Evolutionary conservation across 2,888 invertebrate genomes (phyloP).

Genomic region (Disparrhopalites patrizii): DNA sequence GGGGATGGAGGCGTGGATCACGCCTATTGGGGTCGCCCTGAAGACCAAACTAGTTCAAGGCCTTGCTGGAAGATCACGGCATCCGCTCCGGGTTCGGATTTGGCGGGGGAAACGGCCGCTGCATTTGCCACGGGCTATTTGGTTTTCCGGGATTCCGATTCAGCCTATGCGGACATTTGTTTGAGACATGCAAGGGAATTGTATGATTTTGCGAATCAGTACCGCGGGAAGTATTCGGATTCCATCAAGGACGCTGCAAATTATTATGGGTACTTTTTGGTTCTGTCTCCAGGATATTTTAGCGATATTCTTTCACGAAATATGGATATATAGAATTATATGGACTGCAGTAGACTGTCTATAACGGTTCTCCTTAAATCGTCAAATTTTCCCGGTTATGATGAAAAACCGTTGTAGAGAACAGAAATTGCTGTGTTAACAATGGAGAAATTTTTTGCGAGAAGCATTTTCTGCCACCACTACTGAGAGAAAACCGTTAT

Average conservation of each 20-base stretch:
- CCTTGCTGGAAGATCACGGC: constrained; percentile 59
- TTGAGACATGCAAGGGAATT: constrained; percentile 56
- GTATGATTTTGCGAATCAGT: constrained; percentile 56
- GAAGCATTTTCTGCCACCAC: too few relatives aligned
- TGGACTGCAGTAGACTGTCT: not conserved
- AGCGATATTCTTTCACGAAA: too few relatives aligned
- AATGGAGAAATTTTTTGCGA: too few relatives aligned
- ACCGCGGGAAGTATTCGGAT: constrained; percentile 57
- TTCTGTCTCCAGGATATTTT: constrained; percentile 34
- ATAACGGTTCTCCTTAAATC: too few relatives aligned
- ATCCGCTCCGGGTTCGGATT: constrained; percentile 59
- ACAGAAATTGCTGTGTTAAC: too few relatives aligned
- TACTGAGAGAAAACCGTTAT: too few relatives aligned
- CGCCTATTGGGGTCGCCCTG: constrained; percentile 59
- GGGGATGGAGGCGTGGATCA: constrained; percentile 60
- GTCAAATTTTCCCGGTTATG: too few relatives aligned
- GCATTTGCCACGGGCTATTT: constrained; percentile 59
- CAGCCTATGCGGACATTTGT: constrained; percentile 53
- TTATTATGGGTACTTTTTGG: constrained; percentile 23
- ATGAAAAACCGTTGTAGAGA: too few relatives aligned
- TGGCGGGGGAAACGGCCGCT: constrained; percentile 61
- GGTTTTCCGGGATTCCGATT: constrained; percentile 52
- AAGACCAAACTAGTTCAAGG: constrained; percentile 59
- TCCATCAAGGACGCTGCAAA: constrained; percentile 54
- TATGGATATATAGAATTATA: not conserved